Conservation (phyloP, 2,888 invertebrate genomes). For the Leptinotarsa rubiginosa region DNA sequence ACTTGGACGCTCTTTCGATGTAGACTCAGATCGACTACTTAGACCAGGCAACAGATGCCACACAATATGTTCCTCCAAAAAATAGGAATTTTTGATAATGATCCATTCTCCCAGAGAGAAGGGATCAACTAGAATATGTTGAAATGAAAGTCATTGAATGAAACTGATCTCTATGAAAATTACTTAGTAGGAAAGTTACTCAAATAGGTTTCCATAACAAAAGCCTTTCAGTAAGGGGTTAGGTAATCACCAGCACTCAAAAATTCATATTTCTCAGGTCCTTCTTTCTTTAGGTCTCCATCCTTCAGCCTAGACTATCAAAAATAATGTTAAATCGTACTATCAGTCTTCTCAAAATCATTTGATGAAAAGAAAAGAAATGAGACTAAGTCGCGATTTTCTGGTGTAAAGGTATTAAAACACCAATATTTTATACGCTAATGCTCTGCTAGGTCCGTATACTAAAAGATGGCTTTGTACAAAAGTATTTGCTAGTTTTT, state of each 20-base stretch:
- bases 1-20: slow-evolving; percentile 18
- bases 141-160: too few species aligned
- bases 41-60: slow-evolving; percentile 7
- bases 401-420: slow-evolving; percentile 56
- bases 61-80: not conserved
- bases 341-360: slow-evolving; percentile 57
- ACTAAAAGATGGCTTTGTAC: slow-evolving; percentile 59
- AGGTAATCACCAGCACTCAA: not conserved
- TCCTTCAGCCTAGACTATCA: slow-evolving; percentile 27
- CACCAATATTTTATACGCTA: slow-evolving; percentile 52
- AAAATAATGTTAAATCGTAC: slow-evolving; percentile 41
- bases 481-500: slow-evolving; percentile 54
- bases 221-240: too few species aligned
- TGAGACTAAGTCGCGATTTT: slow-evolving; percentile 50
- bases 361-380: slow-evolving; percentile 47
- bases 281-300: not conserved
- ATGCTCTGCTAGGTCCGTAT: slow-evolving; percentile 54
- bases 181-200: too few species aligned
- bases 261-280: slow-evolving; percentile 2
- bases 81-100: not conserved
- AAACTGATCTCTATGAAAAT: too few species aligned
- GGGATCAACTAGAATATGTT: too few species aligned
- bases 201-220: too few species aligned
- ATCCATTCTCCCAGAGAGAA: not conserved
- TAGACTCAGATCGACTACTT: slow-evolving; percentile 9